phyloP scores from a whole-genome alignment of 2,797 vertebrate species.

The Cuniculus paca region DNA sequence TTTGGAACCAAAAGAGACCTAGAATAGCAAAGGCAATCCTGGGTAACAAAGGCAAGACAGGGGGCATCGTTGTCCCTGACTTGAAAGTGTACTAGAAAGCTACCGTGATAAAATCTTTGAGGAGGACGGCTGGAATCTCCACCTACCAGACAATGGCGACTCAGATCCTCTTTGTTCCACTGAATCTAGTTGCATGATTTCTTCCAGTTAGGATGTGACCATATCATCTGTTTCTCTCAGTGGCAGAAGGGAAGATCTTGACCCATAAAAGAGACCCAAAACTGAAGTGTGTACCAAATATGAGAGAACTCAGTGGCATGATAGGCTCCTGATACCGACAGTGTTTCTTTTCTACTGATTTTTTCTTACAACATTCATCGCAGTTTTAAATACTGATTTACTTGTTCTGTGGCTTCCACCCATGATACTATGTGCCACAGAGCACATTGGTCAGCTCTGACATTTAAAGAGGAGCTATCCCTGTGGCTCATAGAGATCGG shows the following conservation, averaged over 20 bases:
- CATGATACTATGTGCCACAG: neutral
- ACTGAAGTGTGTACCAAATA: neutral
- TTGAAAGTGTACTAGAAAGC: too few relatives aligned
- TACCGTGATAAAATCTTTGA: too few relatives aligned
- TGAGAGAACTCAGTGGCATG: neutral
- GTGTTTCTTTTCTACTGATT: neutral
- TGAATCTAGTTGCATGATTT: neutral
- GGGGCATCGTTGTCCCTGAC: too few relatives aligned
- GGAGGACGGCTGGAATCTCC: neutral
- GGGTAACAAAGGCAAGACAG: too few relatives aligned
- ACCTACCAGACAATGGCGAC: neutral
- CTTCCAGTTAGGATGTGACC: neutral
- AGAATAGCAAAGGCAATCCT: too few relatives aligned
- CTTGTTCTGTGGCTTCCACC: neutral
- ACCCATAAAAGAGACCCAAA: neutral
- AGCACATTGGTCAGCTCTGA: neutral
- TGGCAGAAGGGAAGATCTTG: neutral
- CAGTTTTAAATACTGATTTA: neutral
- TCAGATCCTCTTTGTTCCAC: too few relatives aligned
- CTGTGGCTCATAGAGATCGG: fast-evolving
- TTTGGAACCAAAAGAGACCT: too few relatives aligned
- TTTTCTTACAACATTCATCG: neutral
- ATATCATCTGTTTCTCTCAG: neutral
- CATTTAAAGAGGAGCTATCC: fast-evolving
- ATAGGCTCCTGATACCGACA: neutral